Evolutionary conservation across 2,113 vertebrate species (phyloP).

Genomic region (Rhabdomys dilectus): DNA sequence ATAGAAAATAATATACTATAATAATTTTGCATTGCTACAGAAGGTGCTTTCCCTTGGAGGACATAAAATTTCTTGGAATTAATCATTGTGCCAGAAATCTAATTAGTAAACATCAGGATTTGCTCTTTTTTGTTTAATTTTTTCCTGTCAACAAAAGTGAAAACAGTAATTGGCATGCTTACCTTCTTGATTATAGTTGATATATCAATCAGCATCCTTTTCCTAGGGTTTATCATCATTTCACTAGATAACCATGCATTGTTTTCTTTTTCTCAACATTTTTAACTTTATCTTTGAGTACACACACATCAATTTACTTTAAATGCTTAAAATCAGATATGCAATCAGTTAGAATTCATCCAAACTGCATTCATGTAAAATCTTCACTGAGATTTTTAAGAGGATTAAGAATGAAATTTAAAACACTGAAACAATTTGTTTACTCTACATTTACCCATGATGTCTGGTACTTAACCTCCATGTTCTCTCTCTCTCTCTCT

Average conservation of each 20-base stretch:
- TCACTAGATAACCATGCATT: conserved; percentile 59
- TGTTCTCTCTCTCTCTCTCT: not conserved
- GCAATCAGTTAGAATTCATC: conserved; percentile 46
- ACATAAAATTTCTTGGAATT: conserved; percentile 58
- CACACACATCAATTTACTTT: conserved; percentile 59
- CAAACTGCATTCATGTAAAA: conserved; percentile 41
- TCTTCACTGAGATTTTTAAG: not conserved
- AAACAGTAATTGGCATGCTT: conserved; percentile 67
- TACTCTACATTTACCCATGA: not conserved
- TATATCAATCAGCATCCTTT: conserved; percentile 68
- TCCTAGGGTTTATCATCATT: conserved; percentile 52
- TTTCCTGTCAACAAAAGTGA: conserved; percentile 57
- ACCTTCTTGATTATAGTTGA: conserved; percentile 67
- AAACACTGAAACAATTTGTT: conserved; percentile 32
- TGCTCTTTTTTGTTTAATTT: conserved; percentile 48
- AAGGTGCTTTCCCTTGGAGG: conserved; percentile 41
- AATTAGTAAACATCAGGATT: conserved; percentile 42
- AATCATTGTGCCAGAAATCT: conserved; percentile 62
- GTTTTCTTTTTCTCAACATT: conserved; percentile 56
- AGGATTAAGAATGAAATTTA: conserved; percentile 44
- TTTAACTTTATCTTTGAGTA: conserved; percentile 28
- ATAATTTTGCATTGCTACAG: conserved; percentile 23
- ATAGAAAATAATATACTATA: conserved; percentile 18
- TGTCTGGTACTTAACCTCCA: not conserved
- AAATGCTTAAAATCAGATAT: conserved; percentile 58